Conservation (phyloP, 2,797 vertebrate genomes). For the Malacoctenus gilli region DNA sequence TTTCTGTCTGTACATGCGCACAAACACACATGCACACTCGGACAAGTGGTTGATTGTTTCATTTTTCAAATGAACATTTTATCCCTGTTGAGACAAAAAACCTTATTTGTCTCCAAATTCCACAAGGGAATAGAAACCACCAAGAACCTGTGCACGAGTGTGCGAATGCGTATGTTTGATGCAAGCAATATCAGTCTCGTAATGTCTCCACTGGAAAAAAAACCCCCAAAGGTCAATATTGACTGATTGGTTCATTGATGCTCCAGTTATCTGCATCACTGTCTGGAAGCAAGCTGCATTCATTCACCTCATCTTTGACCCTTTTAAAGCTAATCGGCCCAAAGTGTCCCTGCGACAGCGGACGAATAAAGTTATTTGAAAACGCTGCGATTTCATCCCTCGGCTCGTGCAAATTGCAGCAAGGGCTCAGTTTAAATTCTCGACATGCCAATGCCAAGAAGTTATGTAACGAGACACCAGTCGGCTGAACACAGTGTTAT, state of each 20-base stretch:
- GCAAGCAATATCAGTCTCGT: constrained; percentile 57
- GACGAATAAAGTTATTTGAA: constrained; percentile 27
- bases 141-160: constrained; percentile 1
- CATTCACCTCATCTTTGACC: background rate
- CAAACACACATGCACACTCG: constrained; percentile 6
- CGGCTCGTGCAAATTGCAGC: constrained; percentile 53
- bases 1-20: constrained; percentile 49
- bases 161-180: constrained; percentile 27
- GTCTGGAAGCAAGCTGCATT: constrained; percentile 28
- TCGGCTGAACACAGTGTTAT: constrained; percentile 6
- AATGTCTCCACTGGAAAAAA: constrained; percentile 54
- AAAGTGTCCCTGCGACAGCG: constrained; percentile 8
- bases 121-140: constrained; percentile 52
- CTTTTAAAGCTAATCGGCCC: background rate
- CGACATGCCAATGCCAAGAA: constrained; percentile 26
- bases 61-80: constrained; percentile 76
- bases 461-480: constrained; percentile 31
- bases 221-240: constrained; percentile 65
- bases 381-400: constrained; percentile 53
- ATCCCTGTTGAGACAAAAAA: constrained; percentile 70
- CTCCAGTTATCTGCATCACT: constrained; percentile 37
- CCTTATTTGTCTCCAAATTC: constrained; percentile 71
- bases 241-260: constrained; percentile 43
- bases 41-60: constrained; percentile 74
- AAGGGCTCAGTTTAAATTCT: constrained; percentile 50